phyloP scores from a whole-genome alignment of 2,797 vertebrate species.

The Jordanella pulchra region DNA sequence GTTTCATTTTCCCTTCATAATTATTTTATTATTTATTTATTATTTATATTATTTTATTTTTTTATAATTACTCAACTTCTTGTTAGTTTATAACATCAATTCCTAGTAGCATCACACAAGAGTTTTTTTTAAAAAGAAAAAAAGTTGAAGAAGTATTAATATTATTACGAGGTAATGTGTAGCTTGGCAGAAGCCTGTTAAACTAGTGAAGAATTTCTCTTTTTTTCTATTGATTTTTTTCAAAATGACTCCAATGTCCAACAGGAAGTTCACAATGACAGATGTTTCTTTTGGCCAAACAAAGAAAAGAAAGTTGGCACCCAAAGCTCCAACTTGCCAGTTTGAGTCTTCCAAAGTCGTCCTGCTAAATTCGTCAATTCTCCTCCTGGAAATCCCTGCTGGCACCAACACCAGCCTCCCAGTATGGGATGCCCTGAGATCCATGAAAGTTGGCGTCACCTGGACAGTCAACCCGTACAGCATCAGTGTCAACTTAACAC shows the following conservation, averaged over 20 bases:
- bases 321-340: not conserved
- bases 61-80: not conserved
- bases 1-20: no score
- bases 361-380: conserved; percentile 19
- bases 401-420: conserved; percentile 52
- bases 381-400: conserved; percentile 54
- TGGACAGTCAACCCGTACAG: conserved; percentile 62
- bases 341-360: conserved; percentile 14
- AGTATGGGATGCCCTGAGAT: conserved; percentile 59
- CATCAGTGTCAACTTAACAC: conserved; percentile 47
- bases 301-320: conserved; percentile 36
- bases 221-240: not conserved
- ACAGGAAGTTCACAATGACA: conserved; percentile 39
- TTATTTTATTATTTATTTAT: no score
- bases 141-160: not conserved
- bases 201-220: not conserved
- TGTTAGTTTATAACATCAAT: not conserved
- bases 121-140: not conserved
- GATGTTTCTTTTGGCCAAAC: conserved; percentile 1
- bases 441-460: conserved; percentile 32
- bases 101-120: no score
- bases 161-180: not conserved
- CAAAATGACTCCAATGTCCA: not conserved
- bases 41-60: no score
- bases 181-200: not conserved